Evolutionary conservation across 2,113 vertebrate genomes (phyloP).

Genomic region (Brachypteracias leptosomus): DNA sequence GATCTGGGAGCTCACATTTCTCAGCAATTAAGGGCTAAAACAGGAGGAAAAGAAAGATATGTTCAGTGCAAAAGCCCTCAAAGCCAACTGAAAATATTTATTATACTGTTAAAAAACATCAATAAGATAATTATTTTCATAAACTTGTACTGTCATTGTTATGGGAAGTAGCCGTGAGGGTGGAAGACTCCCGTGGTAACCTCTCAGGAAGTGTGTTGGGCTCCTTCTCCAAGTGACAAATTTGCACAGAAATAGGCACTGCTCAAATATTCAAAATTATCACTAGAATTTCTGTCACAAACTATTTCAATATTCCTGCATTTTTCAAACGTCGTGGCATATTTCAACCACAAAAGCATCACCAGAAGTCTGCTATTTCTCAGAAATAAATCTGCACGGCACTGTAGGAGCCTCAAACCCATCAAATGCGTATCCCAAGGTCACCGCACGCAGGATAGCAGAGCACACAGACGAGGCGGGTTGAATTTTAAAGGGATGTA

Average conservation of each 20-base stretch:
- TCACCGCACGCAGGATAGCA: background rate
- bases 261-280: background rate
- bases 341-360: background rate
- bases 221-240: background rate
- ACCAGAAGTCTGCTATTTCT: background rate
- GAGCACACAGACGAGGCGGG: background rate
- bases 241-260: background rate
- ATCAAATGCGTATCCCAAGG: background rate
- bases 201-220: background rate
- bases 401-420: background rate
- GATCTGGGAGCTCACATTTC: background rate
- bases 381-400: background rate
- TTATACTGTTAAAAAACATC: background rate
- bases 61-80: background rate
- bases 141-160: background rate
- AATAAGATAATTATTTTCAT: background rate
- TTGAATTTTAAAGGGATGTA: background rate
- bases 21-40: background rate
- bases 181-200: too few relatives aligned
- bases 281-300: background rate
- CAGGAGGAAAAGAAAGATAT: background rate
- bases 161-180: background rate
- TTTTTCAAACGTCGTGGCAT: background rate
- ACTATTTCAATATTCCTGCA: background rate
- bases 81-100: background rate